Conservation (phyloP, 1,140 invertebrate genomes). For the Ridgeia piscesae region DNA sequence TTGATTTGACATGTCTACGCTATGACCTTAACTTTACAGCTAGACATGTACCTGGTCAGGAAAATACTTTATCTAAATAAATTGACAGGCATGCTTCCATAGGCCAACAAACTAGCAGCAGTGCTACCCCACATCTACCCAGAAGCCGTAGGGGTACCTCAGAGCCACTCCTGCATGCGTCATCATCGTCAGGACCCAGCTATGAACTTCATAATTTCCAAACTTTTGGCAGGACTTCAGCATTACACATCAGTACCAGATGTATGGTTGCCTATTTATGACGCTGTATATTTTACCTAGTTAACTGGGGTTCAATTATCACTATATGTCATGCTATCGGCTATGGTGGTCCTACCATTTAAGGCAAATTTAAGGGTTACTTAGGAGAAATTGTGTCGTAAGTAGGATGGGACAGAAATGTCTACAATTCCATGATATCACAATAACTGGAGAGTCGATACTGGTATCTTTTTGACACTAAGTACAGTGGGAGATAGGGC, state of each 20-base stretch:
- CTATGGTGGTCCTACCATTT: too few species aligned
- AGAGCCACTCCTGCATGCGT: background rate
- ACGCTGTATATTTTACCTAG: background rate
- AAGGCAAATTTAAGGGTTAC: too few species aligned
- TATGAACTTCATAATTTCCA: background rate
- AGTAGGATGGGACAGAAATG: too few species aligned
- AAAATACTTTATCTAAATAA: background rate
- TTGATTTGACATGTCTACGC: background rate
- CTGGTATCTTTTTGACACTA: too few species aligned
- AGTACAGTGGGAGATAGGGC: too few species aligned
- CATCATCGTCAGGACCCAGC: background rate
- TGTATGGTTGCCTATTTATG: background rate
- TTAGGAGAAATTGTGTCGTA: too few species aligned
- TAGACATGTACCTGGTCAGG: background rate
- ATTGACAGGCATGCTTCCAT: background rate
- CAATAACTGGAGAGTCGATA: too few species aligned
- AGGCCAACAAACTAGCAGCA: background rate
- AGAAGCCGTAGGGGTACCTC: background rate
- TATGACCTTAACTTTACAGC: background rate
- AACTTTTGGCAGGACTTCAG: background rate
- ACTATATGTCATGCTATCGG: too few species aligned
- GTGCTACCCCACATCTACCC: background rate
- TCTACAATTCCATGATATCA: too few species aligned
- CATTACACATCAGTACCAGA: background rate
- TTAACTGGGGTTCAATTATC: background rate